Evolutionary conservation across 2,113 vertebrate species (phyloP).

Genomic region (Merops nubicus): DNA sequence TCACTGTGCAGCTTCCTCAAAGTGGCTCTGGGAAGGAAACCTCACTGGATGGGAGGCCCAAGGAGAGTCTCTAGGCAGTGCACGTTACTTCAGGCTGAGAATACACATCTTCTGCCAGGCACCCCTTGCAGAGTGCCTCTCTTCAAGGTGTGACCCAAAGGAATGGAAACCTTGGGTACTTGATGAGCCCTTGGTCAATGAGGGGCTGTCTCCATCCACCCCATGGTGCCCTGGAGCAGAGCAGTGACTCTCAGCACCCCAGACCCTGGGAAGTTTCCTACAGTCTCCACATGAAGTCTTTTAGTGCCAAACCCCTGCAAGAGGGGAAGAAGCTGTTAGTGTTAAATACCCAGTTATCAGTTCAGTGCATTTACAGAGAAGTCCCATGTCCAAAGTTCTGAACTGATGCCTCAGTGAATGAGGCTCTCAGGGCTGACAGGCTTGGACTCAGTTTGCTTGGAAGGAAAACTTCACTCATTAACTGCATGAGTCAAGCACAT

Average conservation of each 20-base stretch:
- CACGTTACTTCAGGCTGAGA: neutral
- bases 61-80: neutral
- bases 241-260: neutral
- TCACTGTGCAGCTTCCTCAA: neutral
- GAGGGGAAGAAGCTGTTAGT: neutral
- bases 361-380: neutral
- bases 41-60: neutral
- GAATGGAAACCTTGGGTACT: neutral
- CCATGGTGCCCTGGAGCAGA: neutral
- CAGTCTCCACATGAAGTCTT: neutral
- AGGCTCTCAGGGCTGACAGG: neutral
- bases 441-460: neutral
- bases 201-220: neutral
- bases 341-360: neutral
- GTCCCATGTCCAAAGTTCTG: neutral
- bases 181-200: neutral
- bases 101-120: neutral
- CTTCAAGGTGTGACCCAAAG: neutral
- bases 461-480: neutral
- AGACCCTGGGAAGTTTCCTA: neutral
- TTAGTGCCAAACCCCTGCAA: neutral
- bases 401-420: neutral
- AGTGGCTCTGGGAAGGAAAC: neutral
- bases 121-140: neutral
- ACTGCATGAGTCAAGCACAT: neutral